Base-by-base conservation (phyloP, 2,888 invertebrate species). In the Macrophya alboannulata region DNA sequence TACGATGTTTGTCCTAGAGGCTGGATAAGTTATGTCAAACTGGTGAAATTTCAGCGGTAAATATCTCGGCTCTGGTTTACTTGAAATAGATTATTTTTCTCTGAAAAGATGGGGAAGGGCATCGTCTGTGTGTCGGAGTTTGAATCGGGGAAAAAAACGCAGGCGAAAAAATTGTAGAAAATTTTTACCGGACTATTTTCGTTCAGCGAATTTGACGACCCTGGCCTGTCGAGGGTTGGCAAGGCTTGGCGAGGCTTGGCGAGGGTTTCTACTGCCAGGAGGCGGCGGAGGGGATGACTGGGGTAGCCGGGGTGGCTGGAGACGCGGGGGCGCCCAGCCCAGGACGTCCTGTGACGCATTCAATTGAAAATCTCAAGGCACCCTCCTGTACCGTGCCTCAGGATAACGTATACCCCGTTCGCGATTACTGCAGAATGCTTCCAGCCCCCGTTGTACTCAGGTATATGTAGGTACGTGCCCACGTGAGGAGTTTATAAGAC, bases 321-420 rank as follows among this genome's bases (percentile, higher is more conserved):
- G 85, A 86, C 85, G 87, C 74, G 87, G 86, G 86, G 89, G 90
- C 90, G 89, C 90, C 90, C 89, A 90, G 89, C 89, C 90, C 90
- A 90, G 91, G 90, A 91, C 91, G 89, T 91, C 91, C 91, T 91
- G 91, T 91, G 91, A 92, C 90, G 91, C 91, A 91, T 91, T 92
- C 91, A 92, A 92, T 91, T 92, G 91, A 91, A 91, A 92, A 92
- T 92, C 91, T 91, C 91, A 92, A 91, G 91, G 91, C 91, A 91
- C 91, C 92, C 92, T 89, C 87, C 86, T 87, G 86, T 89, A 86
- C 89, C 88, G 87, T 87, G 90, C 89, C 88, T 86, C 87, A 89
- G 89, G 89, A 90, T 90, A 90, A 90, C 90, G 88, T 89, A 90
- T 89, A 90, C 79, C 79, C 85, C 79, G 81, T 85, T 81, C 85